These are phyloP conservation scores for Agrilus biguttatus DNA, from an alignment of 2,888 invertebrate species.

Conservation along the genomic window DNA sequence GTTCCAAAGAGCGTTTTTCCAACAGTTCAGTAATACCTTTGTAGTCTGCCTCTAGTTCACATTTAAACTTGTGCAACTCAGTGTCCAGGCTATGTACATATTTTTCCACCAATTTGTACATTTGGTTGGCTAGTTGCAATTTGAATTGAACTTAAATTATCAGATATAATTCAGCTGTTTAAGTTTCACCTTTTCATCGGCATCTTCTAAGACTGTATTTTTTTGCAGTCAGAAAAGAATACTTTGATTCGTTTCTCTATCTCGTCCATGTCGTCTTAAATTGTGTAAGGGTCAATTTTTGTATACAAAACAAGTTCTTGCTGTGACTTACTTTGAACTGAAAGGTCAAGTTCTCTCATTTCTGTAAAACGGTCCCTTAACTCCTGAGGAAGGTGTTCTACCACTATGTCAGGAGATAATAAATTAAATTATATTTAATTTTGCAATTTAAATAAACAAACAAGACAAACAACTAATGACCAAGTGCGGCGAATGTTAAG, in stretches of 20 bases:
- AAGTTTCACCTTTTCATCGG: slow-evolving; percentile 71
- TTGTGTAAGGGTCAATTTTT: not conserved
- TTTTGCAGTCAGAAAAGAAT: slow-evolving; percentile 75
- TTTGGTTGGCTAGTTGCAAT: slow-evolving; percentile 80
- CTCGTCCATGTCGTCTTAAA: slow-evolving; percentile 78
- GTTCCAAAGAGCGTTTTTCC: slow-evolving; percentile 83
- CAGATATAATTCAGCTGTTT: not conserved
- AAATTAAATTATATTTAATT: too few relatives aligned
- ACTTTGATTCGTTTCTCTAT: slow-evolving; percentile 78
- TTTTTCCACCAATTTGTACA: slow-evolving; percentile 88
- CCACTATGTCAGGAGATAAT: slow-evolving; percentile 77
- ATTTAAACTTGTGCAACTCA: slow-evolving; percentile 94
- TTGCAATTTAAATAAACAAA: slow-evolving; percentile 8
- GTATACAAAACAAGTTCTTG: too few relatives aligned
- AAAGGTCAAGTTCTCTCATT: slow-evolving; percentile 95
- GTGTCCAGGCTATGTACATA: slow-evolving; percentile 77
- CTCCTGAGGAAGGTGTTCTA: slow-evolving; percentile 96
- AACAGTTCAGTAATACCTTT: slow-evolving; percentile 92
- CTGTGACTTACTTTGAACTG: slow-evolving; percentile 88
- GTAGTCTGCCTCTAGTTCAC: slow-evolving; percentile 97
- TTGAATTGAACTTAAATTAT: slow-evolving; percentile 34
- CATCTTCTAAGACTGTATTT: slow-evolving; percentile 70
- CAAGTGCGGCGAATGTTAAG: slow-evolving; percentile 1
- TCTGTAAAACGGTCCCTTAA: slow-evolving; percentile 92
- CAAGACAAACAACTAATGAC: slow-evolving; percentile 11